phyloP scores from a whole-genome alignment of 2,113 vertebrate genomes.

The Xerus inauris region DNA sequence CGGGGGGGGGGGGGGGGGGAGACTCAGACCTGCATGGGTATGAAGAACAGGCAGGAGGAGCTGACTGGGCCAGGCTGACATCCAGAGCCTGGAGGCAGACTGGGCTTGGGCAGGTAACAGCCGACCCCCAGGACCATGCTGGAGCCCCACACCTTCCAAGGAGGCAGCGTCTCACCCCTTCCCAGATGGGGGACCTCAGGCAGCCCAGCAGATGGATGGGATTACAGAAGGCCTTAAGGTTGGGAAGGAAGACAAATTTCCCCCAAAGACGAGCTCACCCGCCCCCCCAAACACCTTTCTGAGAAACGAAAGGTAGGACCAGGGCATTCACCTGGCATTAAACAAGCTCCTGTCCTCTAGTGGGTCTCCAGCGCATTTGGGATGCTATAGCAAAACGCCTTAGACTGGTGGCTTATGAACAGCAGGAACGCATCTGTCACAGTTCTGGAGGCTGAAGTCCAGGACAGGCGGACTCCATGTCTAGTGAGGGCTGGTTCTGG shows the following conservation, averaged over 20 bases:
- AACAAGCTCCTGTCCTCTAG: neutral
- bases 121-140: neutral
- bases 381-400: neutral
- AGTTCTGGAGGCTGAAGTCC: neutral
- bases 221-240: neutral
- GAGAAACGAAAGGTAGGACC: neutral
- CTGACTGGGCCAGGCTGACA: too few relatives aligned
- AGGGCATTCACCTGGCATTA: neutral
- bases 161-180: neutral
- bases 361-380: accelerated
- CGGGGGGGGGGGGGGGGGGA: too few relatives aligned
- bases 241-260: neutral
- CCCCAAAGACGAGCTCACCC: neutral
- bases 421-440: neutral
- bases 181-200: neutral
- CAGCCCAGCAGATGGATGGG: accelerated
- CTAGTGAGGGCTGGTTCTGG: neutral
- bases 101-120: neutral
- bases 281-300: neutral
- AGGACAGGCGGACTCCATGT: neutral
- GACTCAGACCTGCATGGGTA: neutral
- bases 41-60: too few relatives aligned
- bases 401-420: neutral
- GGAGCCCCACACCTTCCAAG: neutral
- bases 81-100: neutral